These are phyloP conservation scores for Platygyra sinensis DNA, from an alignment of 64 coral and sea anemone species.

Conservation along the genomic window DNA sequence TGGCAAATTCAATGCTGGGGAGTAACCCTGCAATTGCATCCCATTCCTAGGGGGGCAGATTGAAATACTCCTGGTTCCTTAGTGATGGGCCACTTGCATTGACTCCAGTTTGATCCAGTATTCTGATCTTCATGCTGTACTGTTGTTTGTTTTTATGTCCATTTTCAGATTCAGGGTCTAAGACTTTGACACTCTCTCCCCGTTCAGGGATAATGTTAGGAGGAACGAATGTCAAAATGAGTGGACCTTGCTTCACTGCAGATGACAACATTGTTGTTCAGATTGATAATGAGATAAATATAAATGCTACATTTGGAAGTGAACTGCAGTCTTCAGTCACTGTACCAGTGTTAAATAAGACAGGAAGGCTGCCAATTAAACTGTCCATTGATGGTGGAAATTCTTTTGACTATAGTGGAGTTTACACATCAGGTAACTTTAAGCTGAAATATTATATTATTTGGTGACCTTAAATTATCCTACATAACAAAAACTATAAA, in stretches of 20 bases:
- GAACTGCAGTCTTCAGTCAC: conserved; percentile 5
- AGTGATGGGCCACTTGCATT: too few relatives aligned
- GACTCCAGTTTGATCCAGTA: background rate
- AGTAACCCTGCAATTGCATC: too few relatives aligned
- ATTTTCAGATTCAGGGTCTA: conserved; percentile 3
- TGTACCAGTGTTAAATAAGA: conserved; percentile 35
- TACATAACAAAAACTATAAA: too few relatives aligned
- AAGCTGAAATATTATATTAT: too few relatives aligned
- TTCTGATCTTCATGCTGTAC: too few relatives aligned
- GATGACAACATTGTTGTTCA: conserved; percentile 52
- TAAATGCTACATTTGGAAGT: conserved; percentile 23
- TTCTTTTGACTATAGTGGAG: conserved; percentile 22
- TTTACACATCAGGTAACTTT: conserved; percentile 28
- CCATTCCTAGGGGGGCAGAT: too few relatives aligned
- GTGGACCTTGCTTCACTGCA: conserved; percentile 47
- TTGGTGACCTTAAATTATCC: too few relatives aligned
- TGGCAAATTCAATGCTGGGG: too few relatives aligned
- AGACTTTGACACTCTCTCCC: conserved; percentile 17
- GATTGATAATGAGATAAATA: conserved; percentile 18
- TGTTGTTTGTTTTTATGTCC: background rate
- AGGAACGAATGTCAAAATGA: conserved; percentile 45
- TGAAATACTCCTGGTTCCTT: too few relatives aligned
- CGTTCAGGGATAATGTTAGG: conserved; percentile 54
- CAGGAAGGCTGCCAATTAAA: conserved; percentile 1
- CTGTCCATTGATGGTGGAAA: conserved; percentile 38